Evolutionary conservation across 2,113 vertebrate genomes (phyloP).

Genomic region (Leptocoma aspasia): DNA sequence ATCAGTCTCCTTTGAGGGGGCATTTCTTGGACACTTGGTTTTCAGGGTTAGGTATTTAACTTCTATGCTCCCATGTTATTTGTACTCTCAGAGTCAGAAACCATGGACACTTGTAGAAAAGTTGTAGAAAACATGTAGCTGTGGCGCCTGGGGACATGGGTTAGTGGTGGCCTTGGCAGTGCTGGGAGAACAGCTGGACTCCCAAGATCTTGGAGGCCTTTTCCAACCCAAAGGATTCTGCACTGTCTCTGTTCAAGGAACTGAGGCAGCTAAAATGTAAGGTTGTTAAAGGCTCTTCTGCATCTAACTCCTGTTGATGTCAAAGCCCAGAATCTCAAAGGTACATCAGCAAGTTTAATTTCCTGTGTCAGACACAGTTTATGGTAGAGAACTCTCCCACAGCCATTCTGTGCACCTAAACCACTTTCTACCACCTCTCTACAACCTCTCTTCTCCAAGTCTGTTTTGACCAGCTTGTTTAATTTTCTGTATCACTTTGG

Average conservation of each 20-base stretch:
- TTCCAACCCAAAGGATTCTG: neutral
- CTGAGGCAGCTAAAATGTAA: neutral
- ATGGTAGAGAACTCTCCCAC: neutral
- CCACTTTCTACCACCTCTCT: neutral
- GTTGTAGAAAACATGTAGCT: neutral
- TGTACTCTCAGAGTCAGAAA: neutral
- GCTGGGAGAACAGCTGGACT: neutral
- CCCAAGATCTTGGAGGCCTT: neutral
- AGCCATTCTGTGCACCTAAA: neutral
- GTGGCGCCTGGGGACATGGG: neutral
- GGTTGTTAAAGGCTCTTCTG: neutral
- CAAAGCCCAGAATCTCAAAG: constrained; percentile 13
- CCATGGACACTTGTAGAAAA: neutral
- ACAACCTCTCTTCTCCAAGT: neutral
- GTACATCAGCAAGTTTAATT: constrained; percentile 23
- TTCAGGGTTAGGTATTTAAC: neutral
- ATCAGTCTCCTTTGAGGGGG: neutral
- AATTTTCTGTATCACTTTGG: neutral
- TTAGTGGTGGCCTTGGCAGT: neutral
- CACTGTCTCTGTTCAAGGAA: neutral
- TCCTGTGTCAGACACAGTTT: neutral
- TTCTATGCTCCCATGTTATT: neutral
- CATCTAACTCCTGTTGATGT: neutral
- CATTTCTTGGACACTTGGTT: neutral
- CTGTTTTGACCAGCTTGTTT: neutral